phyloP scores from a whole-genome alignment of 2,888 invertebrate species.

The Thysanoteuthis rhombus region DNA sequence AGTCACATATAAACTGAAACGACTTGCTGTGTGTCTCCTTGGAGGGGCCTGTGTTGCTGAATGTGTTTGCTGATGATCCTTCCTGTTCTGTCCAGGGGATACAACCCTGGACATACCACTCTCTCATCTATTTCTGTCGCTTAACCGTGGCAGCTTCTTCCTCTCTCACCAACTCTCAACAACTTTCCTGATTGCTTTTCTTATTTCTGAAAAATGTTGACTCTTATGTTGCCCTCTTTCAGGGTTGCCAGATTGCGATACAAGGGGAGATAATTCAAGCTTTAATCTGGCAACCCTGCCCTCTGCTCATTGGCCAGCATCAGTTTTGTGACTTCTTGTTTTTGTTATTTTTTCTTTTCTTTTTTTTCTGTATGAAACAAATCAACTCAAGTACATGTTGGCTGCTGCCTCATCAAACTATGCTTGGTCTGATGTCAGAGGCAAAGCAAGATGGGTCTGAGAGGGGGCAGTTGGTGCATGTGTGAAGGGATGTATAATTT shows the following conservation, averaged over 20 bases:
- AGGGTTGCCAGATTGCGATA: too few species aligned
- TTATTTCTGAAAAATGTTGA: neutral
- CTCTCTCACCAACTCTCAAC: neutral
- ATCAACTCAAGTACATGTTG: neutral
- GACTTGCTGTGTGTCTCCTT: neutral
- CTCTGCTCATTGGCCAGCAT: neutral
- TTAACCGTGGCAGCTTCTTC: neutral
- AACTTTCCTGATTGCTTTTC: neutral
- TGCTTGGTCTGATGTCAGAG: neutral
- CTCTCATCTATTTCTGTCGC: neutral
- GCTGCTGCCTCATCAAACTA: neutral
- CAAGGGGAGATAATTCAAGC: too few species aligned
- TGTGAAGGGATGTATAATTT: too few species aligned
- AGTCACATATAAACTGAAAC: neutral
- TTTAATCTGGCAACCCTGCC: too few species aligned
- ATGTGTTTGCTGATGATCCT: constrained; percentile 12
- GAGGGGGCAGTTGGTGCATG: too few species aligned
- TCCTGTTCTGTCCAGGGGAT: neutral
- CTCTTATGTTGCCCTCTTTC: neutral
- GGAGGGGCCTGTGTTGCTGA: constrained; percentile 12
- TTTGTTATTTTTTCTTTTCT: neutral
- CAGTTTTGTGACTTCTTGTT: neutral
- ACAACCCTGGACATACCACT: constrained; percentile 12
- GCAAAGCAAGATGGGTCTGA: too few species aligned
- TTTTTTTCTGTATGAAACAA: neutral